Evolutionary conservation across 2,888 invertebrate genomes (phyloP), one percentile per base, ranked within the genome.

Genomic region (Norana najaformis): DNA sequence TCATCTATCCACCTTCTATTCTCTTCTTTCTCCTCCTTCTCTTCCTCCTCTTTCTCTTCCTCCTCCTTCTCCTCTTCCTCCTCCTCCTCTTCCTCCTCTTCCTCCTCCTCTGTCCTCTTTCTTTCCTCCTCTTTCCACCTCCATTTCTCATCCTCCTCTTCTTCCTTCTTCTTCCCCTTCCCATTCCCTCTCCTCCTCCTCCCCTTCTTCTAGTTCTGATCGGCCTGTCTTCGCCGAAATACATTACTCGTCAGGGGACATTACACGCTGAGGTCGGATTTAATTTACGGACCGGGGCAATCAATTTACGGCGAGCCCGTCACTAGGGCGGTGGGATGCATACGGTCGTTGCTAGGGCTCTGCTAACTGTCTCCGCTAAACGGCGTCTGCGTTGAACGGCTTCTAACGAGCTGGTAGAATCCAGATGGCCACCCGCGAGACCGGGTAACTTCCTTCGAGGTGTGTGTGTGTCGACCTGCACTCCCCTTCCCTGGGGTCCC

Each of bases 321-420:
- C 11, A n/a, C 85, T 20, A 85, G 36, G 20, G 35, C 85, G 13
- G 36, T 8, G 20, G 36, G 30, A 36, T 36, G 35, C 18, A 20
- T 47, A 47, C 47, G 47, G 53, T 30, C 69, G 85, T 85, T 36
- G 37, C 85, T 37, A 85, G 85, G 35, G 37, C 23, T 85, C 85
- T 85, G 85, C 85, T 35, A 37, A 36, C 85, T 85, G 85, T 85
- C 85, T 69, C 85, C 85, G 85, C 85, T 85, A 85, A 85, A 85
- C 85, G 85, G 85, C 35, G 35, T n/a, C 85, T 14, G 18, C 85
- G 37, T 35, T 85, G 37, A 85, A n/a, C 85, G 85, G 23, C 85
- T 23, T 18, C 85, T 85, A 35, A 85, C 85, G 36, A 37, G 20
- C 85, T 30, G 85, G 36, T 35, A 30, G 35, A 85, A 85, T 13